Percentiles rank a stretch among this genome's conserved stretches.
phyloP scores from a whole-genome alignment of 2,888 invertebrate species.

The Nasonia oneida region DNA sequence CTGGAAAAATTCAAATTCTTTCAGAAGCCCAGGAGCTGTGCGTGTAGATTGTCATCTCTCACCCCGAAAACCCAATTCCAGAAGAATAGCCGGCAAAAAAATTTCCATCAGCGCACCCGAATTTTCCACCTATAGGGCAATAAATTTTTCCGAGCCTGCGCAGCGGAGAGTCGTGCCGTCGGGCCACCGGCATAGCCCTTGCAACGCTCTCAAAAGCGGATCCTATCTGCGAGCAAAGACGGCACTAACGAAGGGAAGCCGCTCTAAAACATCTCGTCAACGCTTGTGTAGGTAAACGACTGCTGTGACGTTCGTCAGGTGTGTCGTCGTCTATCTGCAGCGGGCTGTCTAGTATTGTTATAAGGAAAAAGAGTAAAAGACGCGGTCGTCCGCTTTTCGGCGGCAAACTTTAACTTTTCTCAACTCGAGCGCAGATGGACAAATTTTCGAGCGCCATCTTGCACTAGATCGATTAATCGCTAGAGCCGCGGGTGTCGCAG shows the following conservation, averaged over 20 bases:
- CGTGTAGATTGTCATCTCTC: slow-evolving; percentile 30
- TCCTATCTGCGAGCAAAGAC: slow-evolving; percentile 40
- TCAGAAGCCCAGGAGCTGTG: neutral
- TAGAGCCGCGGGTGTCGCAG: slow-evolving; percentile 32
- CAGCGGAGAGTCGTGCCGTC: neutral
- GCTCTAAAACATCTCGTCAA: slow-evolving; percentile 44
- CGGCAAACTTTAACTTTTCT: neutral
- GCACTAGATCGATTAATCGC: slow-evolving; percentile 53
- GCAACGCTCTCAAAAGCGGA: slow-evolving; percentile 25
- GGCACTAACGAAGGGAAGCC: neutral
- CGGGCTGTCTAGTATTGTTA: no score
- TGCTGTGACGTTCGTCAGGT: neutral
- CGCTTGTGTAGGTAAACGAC: neutral
- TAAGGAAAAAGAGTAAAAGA: no score
- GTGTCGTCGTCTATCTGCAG: neutral
- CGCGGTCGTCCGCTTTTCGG: no score
- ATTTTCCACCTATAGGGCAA: slow-evolving; percentile 48
- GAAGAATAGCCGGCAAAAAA: slow-evolving; percentile 46
- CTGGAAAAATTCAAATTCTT: slow-evolving; percentile 1
- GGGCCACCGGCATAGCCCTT: slow-evolving; percentile 25
- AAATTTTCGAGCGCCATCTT: slow-evolving; percentile 36
- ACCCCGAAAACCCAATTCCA: slow-evolving; percentile 10
- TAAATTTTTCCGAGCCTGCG: slow-evolving; percentile 42
- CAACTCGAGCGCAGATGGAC: slow-evolving; percentile 24
- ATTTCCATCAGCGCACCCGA: slow-evolving; percentile 28